Conservation (phyloP, 2,888 invertebrate species). For the Hermaeophaga mercurialis region DNA sequence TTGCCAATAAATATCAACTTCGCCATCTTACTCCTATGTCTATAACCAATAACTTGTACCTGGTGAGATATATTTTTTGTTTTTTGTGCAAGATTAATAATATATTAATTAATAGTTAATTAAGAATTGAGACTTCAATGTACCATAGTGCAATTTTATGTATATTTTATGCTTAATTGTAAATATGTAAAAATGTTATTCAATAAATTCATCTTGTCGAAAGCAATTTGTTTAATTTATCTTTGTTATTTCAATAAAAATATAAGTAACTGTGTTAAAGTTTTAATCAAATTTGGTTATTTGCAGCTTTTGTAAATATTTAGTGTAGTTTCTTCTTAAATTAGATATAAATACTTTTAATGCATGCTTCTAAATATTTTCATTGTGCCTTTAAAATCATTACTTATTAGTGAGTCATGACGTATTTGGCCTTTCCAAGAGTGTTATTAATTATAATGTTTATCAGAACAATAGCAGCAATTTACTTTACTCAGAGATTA, state of each 20-base stretch:
- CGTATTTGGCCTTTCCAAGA: slow-evolving; percentile 4
- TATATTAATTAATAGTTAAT: slow-evolving; percentile 7
- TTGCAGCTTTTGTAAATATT: too few species aligned
- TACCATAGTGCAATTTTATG: slow-evolving; percentile 21
- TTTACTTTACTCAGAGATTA: neutral
- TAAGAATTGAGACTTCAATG: slow-evolving; percentile 19
- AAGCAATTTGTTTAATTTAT: slow-evolving; percentile 1
- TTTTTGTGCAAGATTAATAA: slow-evolving; percentile 12
- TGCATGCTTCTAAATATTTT: too few species aligned
- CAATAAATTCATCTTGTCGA: slow-evolving; percentile 19
- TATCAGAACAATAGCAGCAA: slow-evolving; percentile 4
- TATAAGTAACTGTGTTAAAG: too few species aligned
- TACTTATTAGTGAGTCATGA: slow-evolving; percentile 7
- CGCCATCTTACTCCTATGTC: too few species aligned
- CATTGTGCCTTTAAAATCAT: too few species aligned
- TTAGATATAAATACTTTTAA: too few species aligned
- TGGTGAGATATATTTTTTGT: neutral
- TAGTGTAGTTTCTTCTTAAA: too few species aligned
- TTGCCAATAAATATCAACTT: too few species aligned
- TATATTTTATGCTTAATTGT: slow-evolving; percentile 22
- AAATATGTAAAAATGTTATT: slow-evolving; percentile 28
- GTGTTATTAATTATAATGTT: slow-evolving; percentile 2
- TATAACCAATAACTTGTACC: slow-evolving; percentile 8
- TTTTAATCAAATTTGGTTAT: too few species aligned
- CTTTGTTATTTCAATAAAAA: neutral